Base-by-base conservation (phyloP, 1,140 invertebrate species). In the Lycorma delicatula region DNA sequence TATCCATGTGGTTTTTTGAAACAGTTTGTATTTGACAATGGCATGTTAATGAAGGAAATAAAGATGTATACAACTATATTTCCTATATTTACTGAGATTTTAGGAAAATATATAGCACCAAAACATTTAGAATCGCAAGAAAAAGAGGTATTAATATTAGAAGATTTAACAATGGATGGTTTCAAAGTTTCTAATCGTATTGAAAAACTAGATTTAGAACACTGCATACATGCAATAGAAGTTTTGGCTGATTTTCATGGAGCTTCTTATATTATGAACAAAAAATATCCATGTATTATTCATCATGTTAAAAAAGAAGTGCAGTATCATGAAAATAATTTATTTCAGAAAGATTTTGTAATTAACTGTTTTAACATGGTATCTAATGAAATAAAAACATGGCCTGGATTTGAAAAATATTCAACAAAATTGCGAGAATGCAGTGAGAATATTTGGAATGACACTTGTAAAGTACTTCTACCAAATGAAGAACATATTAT, bases 161-260 rank as follows among this genome's bases (percentile, higher is more conserved):
- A 62, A n/a, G 64, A 67, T 48, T 34, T 67, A 16, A 53, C 27
- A 26, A 47, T 36, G 26, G 18, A 26, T 22, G 65, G 64, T 31
- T 68, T 61, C 51, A 51, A 49, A 55, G 61, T 68, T 61, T 41
- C 58, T 7, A 56, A 68, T 47, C 56, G 60, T 48, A 36, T 62
- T 12, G 54, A 55, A 46, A 56, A 59, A 16, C 50, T 66, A 23
- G 62, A 65, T 58, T 62, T 47, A 16, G 18, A 62, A 13, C 66
- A 68, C 46, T 58, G 61, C 18, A 41, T 28, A 41, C 23, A 54
- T 1, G 64, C 63, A 16, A 11, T 69, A 11, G 34, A 48, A 41
- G 57, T 63, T 36, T 31, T 69, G 12, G 67, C 62, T 0, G 61
- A 63, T 44, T 61, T 64, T 20, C 67, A 69, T 58, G 63, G 58